Percentiles rank a stretch among this genome's conserved stretches.
Conservation (phyloP, 2,113 vertebrate species). For the Scophthalmus maximus region DNA sequence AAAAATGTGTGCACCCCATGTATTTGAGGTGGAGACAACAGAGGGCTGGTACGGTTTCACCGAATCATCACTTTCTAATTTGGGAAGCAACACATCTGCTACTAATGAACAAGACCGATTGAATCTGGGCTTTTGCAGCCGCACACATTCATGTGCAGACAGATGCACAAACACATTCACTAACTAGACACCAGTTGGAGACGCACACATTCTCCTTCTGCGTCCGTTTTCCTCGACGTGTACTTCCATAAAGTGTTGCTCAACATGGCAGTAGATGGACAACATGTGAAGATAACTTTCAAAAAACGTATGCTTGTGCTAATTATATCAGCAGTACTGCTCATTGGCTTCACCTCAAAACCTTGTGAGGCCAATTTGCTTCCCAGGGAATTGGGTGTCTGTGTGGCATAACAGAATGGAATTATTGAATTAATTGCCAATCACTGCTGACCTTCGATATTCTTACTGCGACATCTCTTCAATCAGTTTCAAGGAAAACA, state of each 20-base stretch:
- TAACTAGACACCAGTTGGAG: not conserved
- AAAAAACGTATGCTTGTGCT: too few relatives aligned
- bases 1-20: slow-evolving; percentile 31
- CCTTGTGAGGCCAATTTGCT: not conserved
- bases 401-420: not conserved
- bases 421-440: slow-evolving; percentile 6
- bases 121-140: slow-evolving; percentile 54
- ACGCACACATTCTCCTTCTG: not conserved
- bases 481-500: not conserved
- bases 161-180: not conserved
- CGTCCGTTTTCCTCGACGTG: not conserved
- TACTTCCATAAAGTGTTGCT: not conserved
- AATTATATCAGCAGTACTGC: not conserved
- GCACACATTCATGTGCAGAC: not conserved
- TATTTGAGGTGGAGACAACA: slow-evolving; percentile 35
- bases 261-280: not conserved
- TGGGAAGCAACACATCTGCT: slow-evolving; percentile 69
- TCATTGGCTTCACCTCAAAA: slow-evolving; percentile 10
- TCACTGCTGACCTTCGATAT: slow-evolving; percentile 23
- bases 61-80: slow-evolving; percentile 74
- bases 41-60: slow-evolving; percentile 49
- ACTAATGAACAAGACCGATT: slow-evolving; percentile 72
- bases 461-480: not conserved
- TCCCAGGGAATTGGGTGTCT: not conserved
- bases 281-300: not conserved